A percentile compares a stretch with the other conserved stretches of the same genome.
Conservation (phyloP, 2,888 invertebrate genomes). For the Aphidoletes aphidimyza region DNA sequence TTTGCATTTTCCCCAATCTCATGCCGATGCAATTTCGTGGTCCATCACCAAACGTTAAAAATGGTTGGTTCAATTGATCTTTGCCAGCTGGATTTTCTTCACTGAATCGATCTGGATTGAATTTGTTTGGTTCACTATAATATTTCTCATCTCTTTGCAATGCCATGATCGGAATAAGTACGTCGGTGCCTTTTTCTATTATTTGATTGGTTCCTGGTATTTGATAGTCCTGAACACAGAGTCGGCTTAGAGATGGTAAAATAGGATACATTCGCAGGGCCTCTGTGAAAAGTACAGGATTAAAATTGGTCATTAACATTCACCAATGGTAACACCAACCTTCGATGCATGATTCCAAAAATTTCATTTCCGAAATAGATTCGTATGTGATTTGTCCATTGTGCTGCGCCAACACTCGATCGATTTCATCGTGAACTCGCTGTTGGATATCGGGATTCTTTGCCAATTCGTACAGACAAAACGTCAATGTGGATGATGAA, state of each 20-base stretch:
- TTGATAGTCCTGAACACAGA: constrained; percentile 64
- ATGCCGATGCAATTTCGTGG: constrained; percentile 60
- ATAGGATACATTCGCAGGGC: constrained; percentile 63
- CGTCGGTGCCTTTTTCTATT: constrained; percentile 63
- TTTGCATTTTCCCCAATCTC: constrained; percentile 55
- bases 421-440: constrained; percentile 68
- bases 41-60: too few species aligned
- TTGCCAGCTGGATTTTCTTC: too few species aligned
- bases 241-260: constrained; percentile 64
- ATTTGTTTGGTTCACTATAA: too few species aligned
- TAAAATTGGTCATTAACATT: too few species aligned
- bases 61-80: too few species aligned
- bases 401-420: constrained; percentile 65
- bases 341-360: constrained; percentile 70
- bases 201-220: constrained; percentile 62
- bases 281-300: constrained; percentile 1
- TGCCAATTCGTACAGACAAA: constrained; percentile 69
- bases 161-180: constrained; percentile 65
- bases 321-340: constrained; percentile 63
- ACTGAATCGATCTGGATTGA: too few species aligned
- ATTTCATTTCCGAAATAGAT: constrained; percentile 69
- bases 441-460: constrained; percentile 68
- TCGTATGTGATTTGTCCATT: constrained; percentile 69
- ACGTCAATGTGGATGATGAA: constrained; percentile 71
- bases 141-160: too few species aligned